These are phyloP conservation scores for Trachymyrmex cornetzi DNA, from an alignment of 1,140 invertebrate species.

Conservation along the genomic window DNA sequence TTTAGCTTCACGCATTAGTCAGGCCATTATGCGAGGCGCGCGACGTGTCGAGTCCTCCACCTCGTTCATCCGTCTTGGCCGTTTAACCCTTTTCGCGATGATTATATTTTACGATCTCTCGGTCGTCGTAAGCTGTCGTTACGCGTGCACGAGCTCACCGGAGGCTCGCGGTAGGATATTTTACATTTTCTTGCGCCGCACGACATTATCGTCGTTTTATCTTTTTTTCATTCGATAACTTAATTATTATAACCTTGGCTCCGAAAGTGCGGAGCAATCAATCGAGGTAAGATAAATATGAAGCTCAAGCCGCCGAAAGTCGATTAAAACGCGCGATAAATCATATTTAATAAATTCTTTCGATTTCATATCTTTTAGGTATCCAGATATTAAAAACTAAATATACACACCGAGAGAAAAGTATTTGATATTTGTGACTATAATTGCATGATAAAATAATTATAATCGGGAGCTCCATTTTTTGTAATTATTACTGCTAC, in stretches of 20 bases:
- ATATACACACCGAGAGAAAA: not conserved
- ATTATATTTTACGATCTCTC: constrained; percentile 58
- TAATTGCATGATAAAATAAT: too few relatives aligned
- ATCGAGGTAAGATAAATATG: constrained; percentile 14
- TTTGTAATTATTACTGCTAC: too few relatives aligned
- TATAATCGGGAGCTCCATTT: too few relatives aligned
- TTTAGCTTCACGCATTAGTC: constrained; percentile 71
- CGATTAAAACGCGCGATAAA: constrained; percentile 18
- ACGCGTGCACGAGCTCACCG: not conserved
- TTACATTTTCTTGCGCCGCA: constrained; percentile 35
- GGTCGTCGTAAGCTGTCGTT: constrained; percentile 32
- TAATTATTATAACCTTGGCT: constrained; percentile 37
- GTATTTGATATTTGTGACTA: too few relatives aligned
- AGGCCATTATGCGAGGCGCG: constrained; percentile 70
- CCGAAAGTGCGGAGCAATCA: constrained; percentile 11
- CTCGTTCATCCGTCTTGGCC: constrained; percentile 34
- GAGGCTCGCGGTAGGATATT: constrained; percentile 3
- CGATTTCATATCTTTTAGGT: not conserved
- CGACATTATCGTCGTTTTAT: constrained; percentile 25
- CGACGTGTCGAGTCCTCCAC: constrained; percentile 58
- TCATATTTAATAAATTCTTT: constrained; percentile 23
- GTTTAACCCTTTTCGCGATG: constrained; percentile 59
- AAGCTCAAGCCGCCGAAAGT: not conserved
- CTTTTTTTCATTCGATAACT: constrained; percentile 20
- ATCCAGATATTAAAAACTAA: not conserved